These are phyloP conservation scores for Eclectus roratus DNA, from an alignment of 2,113 vertebrate genomes.

Conservation along the genomic window DNA sequence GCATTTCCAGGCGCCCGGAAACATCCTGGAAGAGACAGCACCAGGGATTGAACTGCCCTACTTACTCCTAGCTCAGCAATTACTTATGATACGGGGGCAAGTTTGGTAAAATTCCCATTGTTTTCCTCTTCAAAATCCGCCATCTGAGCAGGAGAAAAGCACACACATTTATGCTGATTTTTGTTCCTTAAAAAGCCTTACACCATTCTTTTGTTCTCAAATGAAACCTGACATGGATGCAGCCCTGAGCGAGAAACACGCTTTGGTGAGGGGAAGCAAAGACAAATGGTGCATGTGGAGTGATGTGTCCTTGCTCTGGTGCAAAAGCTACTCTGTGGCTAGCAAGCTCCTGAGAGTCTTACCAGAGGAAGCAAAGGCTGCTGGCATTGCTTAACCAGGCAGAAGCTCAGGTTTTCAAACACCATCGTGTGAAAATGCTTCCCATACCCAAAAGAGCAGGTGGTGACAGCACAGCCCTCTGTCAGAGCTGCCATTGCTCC, in stretches of 20 bases:
- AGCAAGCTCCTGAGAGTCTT: background rate
- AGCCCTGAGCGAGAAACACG: background rate
- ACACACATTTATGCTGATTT: background rate
- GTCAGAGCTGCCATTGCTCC: background rate
- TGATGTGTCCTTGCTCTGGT: background rate
- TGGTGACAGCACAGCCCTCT: background rate
- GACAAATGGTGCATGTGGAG: background rate
- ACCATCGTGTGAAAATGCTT: accelerated
- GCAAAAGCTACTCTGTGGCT: background rate
- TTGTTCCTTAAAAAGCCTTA: background rate
- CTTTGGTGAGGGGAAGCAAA: background rate
- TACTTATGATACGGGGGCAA: background rate
- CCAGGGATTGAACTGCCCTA: background rate
- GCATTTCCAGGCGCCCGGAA: background rate
- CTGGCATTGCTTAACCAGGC: background rate
- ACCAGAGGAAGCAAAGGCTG: background rate
- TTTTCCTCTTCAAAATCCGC: background rate
- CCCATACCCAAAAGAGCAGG: background rate
- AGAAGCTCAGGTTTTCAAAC: background rate
- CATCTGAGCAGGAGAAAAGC: background rate
- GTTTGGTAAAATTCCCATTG: background rate
- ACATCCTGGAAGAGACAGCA: background rate
- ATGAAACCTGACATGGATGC: background rate
- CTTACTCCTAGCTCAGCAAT: background rate
- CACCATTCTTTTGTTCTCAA: background rate